Percentiles rank a stretch among this genome's conserved stretches.
Evolutionary conservation across 2,797 vertebrate species (phyloP).

Genomic region (Sebastes hubbsi): DNA sequence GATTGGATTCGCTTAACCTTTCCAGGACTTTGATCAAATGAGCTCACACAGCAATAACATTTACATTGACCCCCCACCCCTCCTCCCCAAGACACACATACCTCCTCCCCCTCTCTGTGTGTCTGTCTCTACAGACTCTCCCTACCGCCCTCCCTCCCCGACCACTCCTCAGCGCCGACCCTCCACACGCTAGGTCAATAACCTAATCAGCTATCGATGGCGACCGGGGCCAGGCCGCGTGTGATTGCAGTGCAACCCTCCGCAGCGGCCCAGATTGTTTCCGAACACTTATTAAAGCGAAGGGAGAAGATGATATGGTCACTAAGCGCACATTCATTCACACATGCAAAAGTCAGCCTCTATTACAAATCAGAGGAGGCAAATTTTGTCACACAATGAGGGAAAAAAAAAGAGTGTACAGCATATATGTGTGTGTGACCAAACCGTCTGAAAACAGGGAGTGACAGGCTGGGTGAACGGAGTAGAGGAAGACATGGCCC

Average conservation of each 20-base stretch:
- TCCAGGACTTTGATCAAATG: slow-evolving; percentile 90
- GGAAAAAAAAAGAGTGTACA: neutral
- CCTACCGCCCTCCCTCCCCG: slow-evolving; percentile 9
- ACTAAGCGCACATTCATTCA: slow-evolving; percentile 34
- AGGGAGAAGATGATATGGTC: slow-evolving; percentile 69
- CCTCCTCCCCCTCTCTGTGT: slow-evolving; percentile 28
- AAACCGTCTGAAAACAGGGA: slow-evolving; percentile 64
- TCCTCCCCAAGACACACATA: slow-evolving; percentile 33
- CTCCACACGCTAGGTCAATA: slow-evolving; percentile 78
- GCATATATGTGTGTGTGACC: slow-evolving; percentile 49
- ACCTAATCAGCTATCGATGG: slow-evolving; percentile 87
- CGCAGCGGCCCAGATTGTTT: slow-evolving; percentile 69
- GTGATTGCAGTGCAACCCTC: slow-evolving; percentile 70
- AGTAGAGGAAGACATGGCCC: slow-evolving; percentile 67
- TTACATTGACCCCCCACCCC: slow-evolving; percentile 84
- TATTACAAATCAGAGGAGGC: slow-evolving; percentile 38
- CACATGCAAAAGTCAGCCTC: slow-evolving; percentile 22
- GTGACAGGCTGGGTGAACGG: slow-evolving; percentile 64
- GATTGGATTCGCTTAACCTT: slow-evolving; percentile 92
- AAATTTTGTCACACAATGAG: slow-evolving; percentile 48
- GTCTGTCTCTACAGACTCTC: slow-evolving; percentile 45
- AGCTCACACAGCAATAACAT: slow-evolving; percentile 90
- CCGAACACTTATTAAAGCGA: slow-evolving; percentile 73
- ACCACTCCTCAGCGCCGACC: slow-evolving; percentile 44
- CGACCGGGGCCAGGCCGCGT: slow-evolving; percentile 68